Evolutionary conservation across 1,140 invertebrate species (phyloP).

Genomic region (Trinorchestia longiramus): DNA sequence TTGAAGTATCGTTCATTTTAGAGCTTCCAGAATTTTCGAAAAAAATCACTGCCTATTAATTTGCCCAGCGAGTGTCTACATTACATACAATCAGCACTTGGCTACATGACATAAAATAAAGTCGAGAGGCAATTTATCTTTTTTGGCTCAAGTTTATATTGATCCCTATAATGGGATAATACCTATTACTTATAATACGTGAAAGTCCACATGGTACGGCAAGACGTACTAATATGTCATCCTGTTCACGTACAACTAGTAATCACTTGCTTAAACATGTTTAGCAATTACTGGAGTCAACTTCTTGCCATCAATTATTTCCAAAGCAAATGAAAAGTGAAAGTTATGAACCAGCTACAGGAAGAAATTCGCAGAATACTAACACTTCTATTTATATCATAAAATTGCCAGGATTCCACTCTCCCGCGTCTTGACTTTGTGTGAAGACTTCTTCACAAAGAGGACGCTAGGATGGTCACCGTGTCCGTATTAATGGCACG

Average conservation of each 20-base stretch:
- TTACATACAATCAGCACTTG: neutral
- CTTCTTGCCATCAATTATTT: neutral
- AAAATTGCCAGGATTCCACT: too few species aligned
- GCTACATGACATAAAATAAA: neutral
- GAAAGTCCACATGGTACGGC: neutral
- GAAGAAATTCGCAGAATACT: neutral
- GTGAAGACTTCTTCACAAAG: neutral
- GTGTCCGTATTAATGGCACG: too few species aligned
- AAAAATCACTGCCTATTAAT: neutral
- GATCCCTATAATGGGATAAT: too few species aligned
- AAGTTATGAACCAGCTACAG: neutral
- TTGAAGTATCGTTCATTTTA: neutral
- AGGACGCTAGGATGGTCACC: neutral
- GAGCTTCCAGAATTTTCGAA: neutral
- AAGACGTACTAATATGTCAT: too few species aligned
- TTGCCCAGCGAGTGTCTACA: neutral
- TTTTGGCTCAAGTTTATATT: neutral
- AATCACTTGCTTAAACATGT: neutral
- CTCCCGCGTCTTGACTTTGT: neutral
- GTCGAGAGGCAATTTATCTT: neutral
- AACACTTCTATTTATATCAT: neutral
- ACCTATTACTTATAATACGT: too few species aligned
- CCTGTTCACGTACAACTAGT: too few species aligned
- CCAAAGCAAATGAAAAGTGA: neutral
- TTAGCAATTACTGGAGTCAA: neutral